Conservation (phyloP, 2,888 invertebrate species). For the Trissoscelio sp. region DNA sequence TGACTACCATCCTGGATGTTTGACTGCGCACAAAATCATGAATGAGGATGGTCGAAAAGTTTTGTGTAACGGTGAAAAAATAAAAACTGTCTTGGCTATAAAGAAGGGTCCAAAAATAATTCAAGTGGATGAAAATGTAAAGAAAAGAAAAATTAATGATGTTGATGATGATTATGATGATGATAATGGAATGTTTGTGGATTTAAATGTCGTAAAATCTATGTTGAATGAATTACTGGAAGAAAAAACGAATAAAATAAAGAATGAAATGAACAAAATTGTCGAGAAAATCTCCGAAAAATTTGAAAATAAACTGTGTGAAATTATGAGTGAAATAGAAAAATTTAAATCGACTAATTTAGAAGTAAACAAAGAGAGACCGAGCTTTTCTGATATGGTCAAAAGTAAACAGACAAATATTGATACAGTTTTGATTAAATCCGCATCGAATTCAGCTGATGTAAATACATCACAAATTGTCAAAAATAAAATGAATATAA, state of each 20-base stretch:
- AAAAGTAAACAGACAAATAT: conserved; percentile 6
- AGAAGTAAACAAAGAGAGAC: neutral
- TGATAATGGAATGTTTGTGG: too few relatives aligned
- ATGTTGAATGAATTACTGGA: neutral
- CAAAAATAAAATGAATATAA: conserved; percentile 15
- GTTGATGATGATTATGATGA: too few relatives aligned
- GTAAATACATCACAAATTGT: neutral
- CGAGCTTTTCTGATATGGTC: neutral
- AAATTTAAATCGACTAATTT: neutral
- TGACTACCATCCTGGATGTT: neutral
- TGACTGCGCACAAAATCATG: too few relatives aligned
- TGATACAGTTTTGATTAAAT: conserved; percentile 6
- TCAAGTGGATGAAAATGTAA: neutral
- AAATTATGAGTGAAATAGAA: conserved; percentile 4
- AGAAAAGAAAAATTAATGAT: too few relatives aligned
- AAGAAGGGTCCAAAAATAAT: neutral
- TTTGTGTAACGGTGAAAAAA: neutral
- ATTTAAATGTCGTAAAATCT: too few relatives aligned
- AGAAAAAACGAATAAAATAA: neutral
- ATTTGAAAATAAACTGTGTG: neutral
- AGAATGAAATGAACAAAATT: neutral
- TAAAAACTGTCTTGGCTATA: neutral
- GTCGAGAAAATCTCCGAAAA: neutral
- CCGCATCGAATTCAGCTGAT: neutral
- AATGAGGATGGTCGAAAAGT: too few relatives aligned